These are phyloP conservation scores for Microplitis deprimator DNA, from an alignment of 2,888 invertebrate genomes.

Conservation along the genomic window DNA sequence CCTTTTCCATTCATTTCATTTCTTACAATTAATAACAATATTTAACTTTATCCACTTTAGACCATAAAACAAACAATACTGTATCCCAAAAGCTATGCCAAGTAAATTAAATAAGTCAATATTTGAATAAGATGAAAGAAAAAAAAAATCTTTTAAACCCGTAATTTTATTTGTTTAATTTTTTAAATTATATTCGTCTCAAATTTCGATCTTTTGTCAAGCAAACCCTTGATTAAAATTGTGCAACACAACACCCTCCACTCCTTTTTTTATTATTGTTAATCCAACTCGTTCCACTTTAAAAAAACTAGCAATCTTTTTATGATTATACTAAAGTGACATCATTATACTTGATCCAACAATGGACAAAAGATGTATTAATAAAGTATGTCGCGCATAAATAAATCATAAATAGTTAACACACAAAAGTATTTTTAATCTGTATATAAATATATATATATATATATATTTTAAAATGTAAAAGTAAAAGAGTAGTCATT, in stretches of 20 bases:
- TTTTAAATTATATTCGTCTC: too few relatives aligned
- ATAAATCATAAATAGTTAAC: background rate
- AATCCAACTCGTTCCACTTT: background rate
- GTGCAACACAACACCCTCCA: too few relatives aligned
- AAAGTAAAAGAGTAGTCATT: background rate
- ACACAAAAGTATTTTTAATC: background rate
- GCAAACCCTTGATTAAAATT: too few relatives aligned
- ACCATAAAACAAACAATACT: background rate
- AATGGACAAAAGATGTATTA: background rate
- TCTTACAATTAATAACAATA: background rate
- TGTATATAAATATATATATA: too few relatives aligned
- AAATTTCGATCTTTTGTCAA: too few relatives aligned
- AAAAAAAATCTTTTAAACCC: too few relatives aligned
- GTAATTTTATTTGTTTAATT: too few relatives aligned
- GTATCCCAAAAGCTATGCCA: background rate
- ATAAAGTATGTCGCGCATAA: background rate
- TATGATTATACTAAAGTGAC: background rate
- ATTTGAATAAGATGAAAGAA: background rate
- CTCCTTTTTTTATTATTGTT: background rate
- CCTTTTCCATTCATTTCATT: background rate
- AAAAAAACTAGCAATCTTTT: background rate
- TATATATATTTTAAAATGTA: too few relatives aligned
- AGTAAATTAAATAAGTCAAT: background rate
- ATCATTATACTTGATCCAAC: background rate
- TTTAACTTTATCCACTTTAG: background rate